Base-by-base conservation (phyloP, 2,888 invertebrate species). In the Saturnia japonica region DNA sequence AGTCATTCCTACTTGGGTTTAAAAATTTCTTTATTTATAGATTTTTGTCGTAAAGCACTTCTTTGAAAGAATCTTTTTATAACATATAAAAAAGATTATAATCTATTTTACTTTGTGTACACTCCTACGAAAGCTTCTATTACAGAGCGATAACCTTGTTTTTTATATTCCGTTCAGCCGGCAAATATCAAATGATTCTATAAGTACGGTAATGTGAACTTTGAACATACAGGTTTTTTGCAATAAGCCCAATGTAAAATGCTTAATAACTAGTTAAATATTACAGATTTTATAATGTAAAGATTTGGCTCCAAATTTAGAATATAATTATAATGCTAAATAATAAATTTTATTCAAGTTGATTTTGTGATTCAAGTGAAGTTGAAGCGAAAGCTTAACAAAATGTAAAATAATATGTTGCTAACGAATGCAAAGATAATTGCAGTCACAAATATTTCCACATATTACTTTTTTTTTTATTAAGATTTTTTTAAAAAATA, bases 141-240 rank as follows among this genome's bases (percentile, higher is more conserved):
- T 68, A 68, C 75, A 72, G 84, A 82, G 76, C 85, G 79, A 77
- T 82, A 85, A 79, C 85, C 81, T 74, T 82, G 77, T 84, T 87
- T 83, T n/a, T 83, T 85, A 62, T 64, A 64, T 11, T n/a, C 9
- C 64, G 9, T 40, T 40, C n/a, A 11, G 9, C 34, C 64, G 64
- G 40, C 40, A 40, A 19, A 40, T 64, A 64, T 64, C 64, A 64
- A 64, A 64, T 64, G 62, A 64, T 64, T 64, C 40, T 64, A 64
- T n/a, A 40, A 14, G 62, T 62, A 64, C 40, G n/a, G 57, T 60
- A 60, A 28, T 60, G 28, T 60, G 57, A 28, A 60, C 57, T 60
- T 28, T 60, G 57, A 60, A 60, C 25, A 60, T 9, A 28, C 57
- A 6, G 14, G 57, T 14, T 28, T 28, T 25, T 28, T 60, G 28